Base-by-base conservation (phyloP, 2,113 vertebrate species). In the Sceloporus undulatus region DNA sequence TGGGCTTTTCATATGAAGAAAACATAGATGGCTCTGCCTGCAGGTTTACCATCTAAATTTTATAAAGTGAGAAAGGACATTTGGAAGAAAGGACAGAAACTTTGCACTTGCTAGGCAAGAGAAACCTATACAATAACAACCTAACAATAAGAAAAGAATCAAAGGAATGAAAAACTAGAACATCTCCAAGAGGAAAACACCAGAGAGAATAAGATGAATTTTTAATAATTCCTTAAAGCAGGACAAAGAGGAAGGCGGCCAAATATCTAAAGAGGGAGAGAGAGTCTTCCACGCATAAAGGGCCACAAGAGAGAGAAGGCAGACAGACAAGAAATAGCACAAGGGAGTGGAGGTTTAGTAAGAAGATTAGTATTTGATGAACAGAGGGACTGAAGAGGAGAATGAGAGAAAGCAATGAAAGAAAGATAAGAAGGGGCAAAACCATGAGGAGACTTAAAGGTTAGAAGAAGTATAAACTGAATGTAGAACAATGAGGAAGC, bases 321-420 rank as follows among this genome's bases (percentile, higher is more conserved):
- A 70, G 62, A 70, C 27, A 70, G 40, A 83, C 40, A 70, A 70
- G 81, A 83, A 83, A 19, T 70, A 83, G 40, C 81, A 83, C 65
- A 82, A 82, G 81, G 65, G 81, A 82, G 81, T 42, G 66, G 81
- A 82, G 81, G 81, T 82, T 82, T 70, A 83, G 66, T 83, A 83
- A 83, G 74, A 76, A 76, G 81, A 83, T 83, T 83, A 83, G 68
- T 70, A 71, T 42, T 71, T 83, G 74, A 76, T 76, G 66, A 83
- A 70, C 81, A 71, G 81, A 70, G 40, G 68, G 81, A 83, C 68
- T 29, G 38, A 83, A 70, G 42, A 70, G 42, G 40, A 70, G 68
- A 70, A 83, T 70, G 65, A 68, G 42, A 83, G 48, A 79, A 83
- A 71, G 68, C 42, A 83, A 83, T 52, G 40, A 52, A 34, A 70